These are phyloP conservation scores for Acanthopagrus latus DNA, from an alignment of 2,797 vertebrate species.

Conservation along the genomic window DNA sequence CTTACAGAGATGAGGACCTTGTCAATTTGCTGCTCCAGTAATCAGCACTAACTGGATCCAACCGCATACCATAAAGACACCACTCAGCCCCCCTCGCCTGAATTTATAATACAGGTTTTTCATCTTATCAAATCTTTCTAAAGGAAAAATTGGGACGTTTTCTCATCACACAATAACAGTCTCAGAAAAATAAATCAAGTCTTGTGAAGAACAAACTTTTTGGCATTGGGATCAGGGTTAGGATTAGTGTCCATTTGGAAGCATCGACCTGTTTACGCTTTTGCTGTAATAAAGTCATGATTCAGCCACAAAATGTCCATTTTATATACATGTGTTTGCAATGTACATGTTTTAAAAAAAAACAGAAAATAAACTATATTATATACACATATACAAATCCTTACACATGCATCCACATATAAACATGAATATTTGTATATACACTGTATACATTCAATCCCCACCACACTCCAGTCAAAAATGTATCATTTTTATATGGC, in stretches of 20 bases:
- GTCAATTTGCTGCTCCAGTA: constrained; percentile 28
- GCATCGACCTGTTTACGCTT: no score
- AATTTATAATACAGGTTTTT: neutral
- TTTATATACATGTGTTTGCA: no score
- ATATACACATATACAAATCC: no score
- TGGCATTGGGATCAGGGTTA: neutral
- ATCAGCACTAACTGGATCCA: constrained; percentile 19
- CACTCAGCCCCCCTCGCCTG: neutral
- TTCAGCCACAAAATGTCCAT: no score
- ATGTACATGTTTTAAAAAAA: no score
- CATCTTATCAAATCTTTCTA: neutral
- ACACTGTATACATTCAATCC: neutral
- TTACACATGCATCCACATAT: no score
- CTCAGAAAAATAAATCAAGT: neutral
- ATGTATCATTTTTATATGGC: neutral
- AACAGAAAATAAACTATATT: no score
- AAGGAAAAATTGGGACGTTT: neutral
- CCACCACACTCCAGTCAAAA: neutral
- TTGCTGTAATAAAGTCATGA: no score
- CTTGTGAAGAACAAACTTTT: neutral
- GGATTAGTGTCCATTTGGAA: neutral
- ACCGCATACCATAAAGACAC: neutral
- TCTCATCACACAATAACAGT: neutral
- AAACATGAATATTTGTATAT: no score
- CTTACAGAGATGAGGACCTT: neutral